These are phyloP conservation scores for Brassicogethes aeneus DNA, from an alignment of 2,888 invertebrate genomes.

Conservation along the genomic window DNA sequence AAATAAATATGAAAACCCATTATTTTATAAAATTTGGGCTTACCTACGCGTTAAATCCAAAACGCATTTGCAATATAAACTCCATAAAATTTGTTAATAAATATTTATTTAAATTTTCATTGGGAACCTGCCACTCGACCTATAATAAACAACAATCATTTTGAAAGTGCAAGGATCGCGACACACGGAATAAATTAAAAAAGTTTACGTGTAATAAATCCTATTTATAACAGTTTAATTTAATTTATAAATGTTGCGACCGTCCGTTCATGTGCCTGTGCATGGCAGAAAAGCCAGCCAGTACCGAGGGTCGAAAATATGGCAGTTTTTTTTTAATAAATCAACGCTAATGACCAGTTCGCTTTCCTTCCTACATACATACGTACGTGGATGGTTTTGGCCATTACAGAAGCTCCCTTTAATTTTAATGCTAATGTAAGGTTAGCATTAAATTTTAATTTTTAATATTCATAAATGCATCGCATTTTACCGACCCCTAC, in stretches of 20 bases:
- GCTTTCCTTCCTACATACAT: constrained; percentile 1
- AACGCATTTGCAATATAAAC: no score
- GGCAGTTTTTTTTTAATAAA: constrained; percentile 15
- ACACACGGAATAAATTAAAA: constrained; percentile 12
- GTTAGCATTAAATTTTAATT: no score
- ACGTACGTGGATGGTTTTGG: constrained; percentile 4
- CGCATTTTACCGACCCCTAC: no score
- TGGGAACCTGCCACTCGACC: no score
- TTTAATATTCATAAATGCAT: no score
- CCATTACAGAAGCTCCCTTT: no score
- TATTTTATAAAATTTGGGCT: no score
- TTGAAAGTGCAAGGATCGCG: neutral
- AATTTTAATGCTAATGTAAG: no score
- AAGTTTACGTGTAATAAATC: constrained; percentile 17
- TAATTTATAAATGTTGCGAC: constrained; percentile 16
- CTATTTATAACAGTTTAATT: constrained; percentile 18
- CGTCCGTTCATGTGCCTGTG: constrained; percentile 1
- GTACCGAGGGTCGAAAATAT: constrained; percentile 11
- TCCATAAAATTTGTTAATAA: no score
- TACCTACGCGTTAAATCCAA: no score
- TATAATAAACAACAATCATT: neutral
- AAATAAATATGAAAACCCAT: no score
- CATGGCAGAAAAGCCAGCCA: neutral
- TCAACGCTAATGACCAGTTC: constrained; percentile 17
- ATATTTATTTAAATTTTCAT: no score